Conservation (phyloP, 2,888 invertebrate species). For the Stenurella melanura region DNA sequence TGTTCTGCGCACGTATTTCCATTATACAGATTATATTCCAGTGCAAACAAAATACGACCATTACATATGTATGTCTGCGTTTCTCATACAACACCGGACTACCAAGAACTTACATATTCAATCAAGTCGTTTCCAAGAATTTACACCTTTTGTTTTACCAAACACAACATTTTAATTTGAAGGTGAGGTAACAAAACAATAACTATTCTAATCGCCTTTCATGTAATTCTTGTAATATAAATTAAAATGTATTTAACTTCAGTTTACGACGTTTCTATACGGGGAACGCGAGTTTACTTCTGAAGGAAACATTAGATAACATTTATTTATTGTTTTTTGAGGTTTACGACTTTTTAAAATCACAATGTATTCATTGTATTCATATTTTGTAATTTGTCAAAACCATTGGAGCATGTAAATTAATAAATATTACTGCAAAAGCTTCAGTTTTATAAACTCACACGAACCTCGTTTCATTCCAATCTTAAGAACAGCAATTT, state of each 20-base stretch:
- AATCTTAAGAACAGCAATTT: too few species aligned
- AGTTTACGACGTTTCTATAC: not conserved
- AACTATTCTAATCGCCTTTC: slow-evolving; percentile 20
- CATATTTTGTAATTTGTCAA: too few species aligned
- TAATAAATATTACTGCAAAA: too few species aligned
- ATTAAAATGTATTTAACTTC: slow-evolving; percentile 27
- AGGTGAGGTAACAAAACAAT: slow-evolving; percentile 36
- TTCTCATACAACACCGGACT: slow-evolving; percentile 40
- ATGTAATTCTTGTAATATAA: slow-evolving; percentile 1
- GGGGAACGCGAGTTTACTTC: not conserved
- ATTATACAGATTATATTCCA: slow-evolving; percentile 51
- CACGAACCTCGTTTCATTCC: too few species aligned
- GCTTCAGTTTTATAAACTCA: too few species aligned
- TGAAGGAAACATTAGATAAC: not conserved
- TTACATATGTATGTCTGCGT: slow-evolving; percentile 27
- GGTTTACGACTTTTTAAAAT: not conserved
- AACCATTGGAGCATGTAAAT: too few species aligned
- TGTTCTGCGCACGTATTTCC: slow-evolving; percentile 58
- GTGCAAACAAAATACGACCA: slow-evolving; percentile 28
- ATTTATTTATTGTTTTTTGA: not conserved
- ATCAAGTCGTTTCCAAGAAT: slow-evolving; percentile 22
- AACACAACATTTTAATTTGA: slow-evolving; percentile 36
- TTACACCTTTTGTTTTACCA: slow-evolving; percentile 41
- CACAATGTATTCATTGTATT: too few species aligned
- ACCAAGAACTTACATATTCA: slow-evolving; percentile 29